Evolutionary conservation across 2,888 invertebrate genomes (phyloP).

Genomic region (Enchytraeus crypticus): DNA sequence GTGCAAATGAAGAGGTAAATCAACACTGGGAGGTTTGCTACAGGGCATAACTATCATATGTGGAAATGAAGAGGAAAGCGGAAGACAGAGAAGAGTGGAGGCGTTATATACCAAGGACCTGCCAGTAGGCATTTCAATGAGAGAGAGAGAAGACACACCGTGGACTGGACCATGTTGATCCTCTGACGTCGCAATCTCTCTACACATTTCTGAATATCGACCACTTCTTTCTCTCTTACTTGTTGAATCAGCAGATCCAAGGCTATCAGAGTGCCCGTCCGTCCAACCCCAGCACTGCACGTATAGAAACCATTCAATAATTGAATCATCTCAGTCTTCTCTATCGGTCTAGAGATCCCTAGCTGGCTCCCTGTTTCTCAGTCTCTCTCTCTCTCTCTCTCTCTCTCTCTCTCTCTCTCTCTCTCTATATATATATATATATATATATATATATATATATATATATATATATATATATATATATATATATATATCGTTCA

Average conservation of each 20-base stretch:
- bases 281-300: conserved; percentile 45
- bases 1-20: no score
- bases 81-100: no score
- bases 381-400: no score
- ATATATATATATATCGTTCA: neutral
- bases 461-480: neutral
- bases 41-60: no score
- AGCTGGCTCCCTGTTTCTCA: no score
- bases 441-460: neutral
- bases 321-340: neutral
- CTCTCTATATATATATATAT: no score
- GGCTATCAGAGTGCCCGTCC: conserved; percentile 45
- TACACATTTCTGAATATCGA: conserved; percentile 41
- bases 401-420: no score
- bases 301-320: neutral
- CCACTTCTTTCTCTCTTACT: conserved; percentile 35
- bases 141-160: no score
- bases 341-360: neutral
- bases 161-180: conserved; percentile 47
- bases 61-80: no score
- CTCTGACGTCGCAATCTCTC: conserved; percentile 42
- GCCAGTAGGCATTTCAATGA: no score
- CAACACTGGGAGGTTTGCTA: no score
- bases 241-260: conserved; percentile 42
- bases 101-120: no score